These are phyloP conservation scores for Rhagium mordax DNA, from an alignment of 2,888 invertebrate species.

Conservation along the genomic window DNA sequence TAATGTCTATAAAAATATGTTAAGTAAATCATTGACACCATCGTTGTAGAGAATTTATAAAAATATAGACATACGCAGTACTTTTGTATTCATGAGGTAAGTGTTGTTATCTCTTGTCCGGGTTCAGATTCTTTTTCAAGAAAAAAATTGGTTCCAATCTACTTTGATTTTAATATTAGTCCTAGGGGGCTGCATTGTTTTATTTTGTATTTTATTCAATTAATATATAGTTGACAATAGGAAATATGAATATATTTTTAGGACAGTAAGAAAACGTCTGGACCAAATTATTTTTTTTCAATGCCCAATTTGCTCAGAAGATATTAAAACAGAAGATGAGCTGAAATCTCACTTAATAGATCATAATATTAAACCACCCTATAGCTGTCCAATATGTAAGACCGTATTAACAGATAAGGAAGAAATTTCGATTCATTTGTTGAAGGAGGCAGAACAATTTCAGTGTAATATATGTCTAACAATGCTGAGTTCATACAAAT, in stretches of 20 bases:
- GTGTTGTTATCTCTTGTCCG: no score
- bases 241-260: background rate
- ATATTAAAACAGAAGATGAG: constrained; percentile 21
- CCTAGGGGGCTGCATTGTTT: background rate
- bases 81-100: no score
- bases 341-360: constrained; percentile 34
- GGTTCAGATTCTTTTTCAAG: no score
- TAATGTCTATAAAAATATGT: no score
- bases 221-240: background rate
- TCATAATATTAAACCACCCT: constrained; percentile 20
- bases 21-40: no score
- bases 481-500: constrained; percentile 58
- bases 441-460: constrained; percentile 7
- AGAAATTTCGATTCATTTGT: background rate
- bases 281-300: constrained; percentile 47
- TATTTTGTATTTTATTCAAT: background rate
- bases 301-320: constrained; percentile 29
- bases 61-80: no score
- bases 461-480: constrained; percentile 58
- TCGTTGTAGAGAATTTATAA: no score
- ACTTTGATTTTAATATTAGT: no score
- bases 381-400: constrained; percentile 35
- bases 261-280: background rate
- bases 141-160: no score
- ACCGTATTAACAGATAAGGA: constrained; percentile 59